Evolutionary conservation across 2,113 vertebrate species (phyloP), one percentile per base, ranked within the genome.

Genomic region (Neofelis nebulosa): DNA sequence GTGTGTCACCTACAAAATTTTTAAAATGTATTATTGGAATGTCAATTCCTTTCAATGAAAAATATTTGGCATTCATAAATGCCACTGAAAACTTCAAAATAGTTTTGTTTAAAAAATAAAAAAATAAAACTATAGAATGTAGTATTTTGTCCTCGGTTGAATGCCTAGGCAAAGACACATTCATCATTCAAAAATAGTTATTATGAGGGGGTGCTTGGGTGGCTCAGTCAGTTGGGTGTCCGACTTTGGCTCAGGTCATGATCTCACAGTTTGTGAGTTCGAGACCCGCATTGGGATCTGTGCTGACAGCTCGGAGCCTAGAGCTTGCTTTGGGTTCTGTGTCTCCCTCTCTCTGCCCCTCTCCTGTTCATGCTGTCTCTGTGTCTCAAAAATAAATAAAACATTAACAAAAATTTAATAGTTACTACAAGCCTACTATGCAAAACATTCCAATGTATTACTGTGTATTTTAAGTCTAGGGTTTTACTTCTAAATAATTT

Each of bases 31-130:
- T 78, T 92, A 6, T 81, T 57, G 63, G 29, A 25, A 88, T 91
- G 41, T 13, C 55, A 76, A 27, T 96, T 91, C 3, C 10, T 94
- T 82, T 90, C 45, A 78, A 36, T 61, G 29, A 69, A 88, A 94
- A 84, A 80, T 84, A 97, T 80, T 83, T 93, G 50, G 9, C 78
- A 93, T 4, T 91, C 55, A 91, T 83, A 68, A 93, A 79, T 74
- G 45, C 48, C 7, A 52, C 55, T 71, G 33, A 50, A 52, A 82
- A 5, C 25, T 86, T 69, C 31, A 87, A 83, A 68, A 78, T 33
- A 6, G 33, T 90, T 81, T 76, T 76, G 7, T 48, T 87, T n/a
- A 48, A 89, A 84, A 76, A 21, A 57, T 57, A 57, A 57, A 57
- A 21, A 19, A 7, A 36, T 92, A 79, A 45, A 66, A 38, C 23